Conservation (phyloP, 1,140 invertebrate species). For the Drosophila navojoa region DNA sequence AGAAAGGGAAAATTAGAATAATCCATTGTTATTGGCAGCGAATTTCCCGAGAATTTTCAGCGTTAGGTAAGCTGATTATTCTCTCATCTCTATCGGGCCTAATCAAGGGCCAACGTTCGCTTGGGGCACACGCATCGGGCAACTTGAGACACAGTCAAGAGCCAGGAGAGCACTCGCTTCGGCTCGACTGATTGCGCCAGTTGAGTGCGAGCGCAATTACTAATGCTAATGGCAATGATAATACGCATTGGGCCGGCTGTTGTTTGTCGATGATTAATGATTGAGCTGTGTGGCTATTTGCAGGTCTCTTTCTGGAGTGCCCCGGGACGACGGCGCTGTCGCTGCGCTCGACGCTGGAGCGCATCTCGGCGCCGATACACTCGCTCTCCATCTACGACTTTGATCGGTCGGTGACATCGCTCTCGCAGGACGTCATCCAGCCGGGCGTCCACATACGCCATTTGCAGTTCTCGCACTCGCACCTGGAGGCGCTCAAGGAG, state of each 20-base stretch:
- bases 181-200: no score
- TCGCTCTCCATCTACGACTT: slow-evolving; percentile 94
- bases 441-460: slow-evolving; percentile 89
- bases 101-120: slow-evolving; percentile 18
- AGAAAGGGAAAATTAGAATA: no score
- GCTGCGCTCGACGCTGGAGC: slow-evolving; percentile 84
- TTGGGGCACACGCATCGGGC: slow-evolving; percentile 18
- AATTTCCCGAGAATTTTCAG: background rate
- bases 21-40: background rate
- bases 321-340: slow-evolving; percentile 86
- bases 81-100: background rate
- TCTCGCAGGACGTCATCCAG: slow-evolving; percentile 90
- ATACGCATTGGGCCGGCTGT: no score
- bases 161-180: no score
- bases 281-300: slow-evolving; percentile 18
- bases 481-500: slow-evolving; percentile 89
- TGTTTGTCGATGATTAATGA: background rate
- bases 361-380: slow-evolving; percentile 88
- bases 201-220: no score
- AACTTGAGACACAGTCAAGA: background rate
- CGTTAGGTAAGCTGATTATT: background rate
- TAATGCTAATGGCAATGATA: no score
- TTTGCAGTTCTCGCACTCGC: slow-evolving; percentile 93
- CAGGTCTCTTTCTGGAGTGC: slow-evolving; percentile 94
- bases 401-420: slow-evolving; percentile 89